These are phyloP conservation scores for Drosophila arawakana DNA, from an alignment of 1,140 invertebrate genomes.

Conservation along the genomic window DNA sequence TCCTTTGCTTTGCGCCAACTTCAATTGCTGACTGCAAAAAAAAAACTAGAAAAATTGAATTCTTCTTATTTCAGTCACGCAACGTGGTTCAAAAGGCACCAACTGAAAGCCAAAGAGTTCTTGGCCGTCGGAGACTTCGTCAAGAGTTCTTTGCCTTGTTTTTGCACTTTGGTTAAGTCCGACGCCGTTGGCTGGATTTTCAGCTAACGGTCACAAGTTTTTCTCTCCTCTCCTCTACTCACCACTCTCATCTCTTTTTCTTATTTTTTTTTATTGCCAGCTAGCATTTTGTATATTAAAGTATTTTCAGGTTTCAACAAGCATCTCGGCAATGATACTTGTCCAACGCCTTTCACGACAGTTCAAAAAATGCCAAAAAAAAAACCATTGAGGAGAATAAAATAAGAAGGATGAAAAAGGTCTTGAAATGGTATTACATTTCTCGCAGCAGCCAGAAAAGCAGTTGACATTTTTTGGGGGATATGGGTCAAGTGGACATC, in stretches of 20 bases:
- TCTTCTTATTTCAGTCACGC: constrained; percentile 50
- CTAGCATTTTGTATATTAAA: constrained; percentile 39
- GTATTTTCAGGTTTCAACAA: constrained; percentile 32
- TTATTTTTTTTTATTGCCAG: not conserved
- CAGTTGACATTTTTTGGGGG: constrained; percentile 28
- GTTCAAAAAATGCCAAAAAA: not conserved
- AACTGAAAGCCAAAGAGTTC: constrained; percentile 40
- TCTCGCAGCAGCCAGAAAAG: constrained; percentile 14
- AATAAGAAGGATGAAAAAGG: not conserved
- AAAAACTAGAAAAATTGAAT: constrained; percentile 32
- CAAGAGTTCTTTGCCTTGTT: constrained; percentile 25
- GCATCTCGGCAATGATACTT: constrained; percentile 28
- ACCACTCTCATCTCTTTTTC: not conserved
- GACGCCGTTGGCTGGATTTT: constrained; percentile 12
- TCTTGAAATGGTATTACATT: constrained; percentile 31
- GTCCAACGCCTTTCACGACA: constrained; percentile 28
- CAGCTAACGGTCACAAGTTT: constrained; percentile 28
- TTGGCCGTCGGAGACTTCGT: constrained; percentile 9
- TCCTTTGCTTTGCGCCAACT: constrained; percentile 14
- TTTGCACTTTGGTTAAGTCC: constrained; percentile 38
- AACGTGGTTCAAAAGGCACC: constrained; percentile 30
- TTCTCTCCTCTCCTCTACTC: constrained; percentile 7
- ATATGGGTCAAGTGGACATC: constrained; percentile 40
- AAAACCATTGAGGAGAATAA: too few species aligned
- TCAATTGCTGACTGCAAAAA: constrained; percentile 13